Conservation (phyloP, 2,113 vertebrate species). For the Anolis carolinensis region DNA sequence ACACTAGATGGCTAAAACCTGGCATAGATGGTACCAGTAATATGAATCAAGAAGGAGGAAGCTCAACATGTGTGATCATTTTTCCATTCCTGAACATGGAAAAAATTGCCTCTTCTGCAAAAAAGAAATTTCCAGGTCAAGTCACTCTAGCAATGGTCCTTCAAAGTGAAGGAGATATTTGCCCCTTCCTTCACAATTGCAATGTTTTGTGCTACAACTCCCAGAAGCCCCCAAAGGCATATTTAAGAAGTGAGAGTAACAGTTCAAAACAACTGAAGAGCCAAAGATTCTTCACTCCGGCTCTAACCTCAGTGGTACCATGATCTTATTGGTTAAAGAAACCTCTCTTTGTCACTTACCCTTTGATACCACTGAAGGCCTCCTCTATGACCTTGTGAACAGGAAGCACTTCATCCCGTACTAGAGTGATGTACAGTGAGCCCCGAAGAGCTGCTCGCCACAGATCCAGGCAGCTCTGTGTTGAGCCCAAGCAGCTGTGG, state of each 20-base stretch:
- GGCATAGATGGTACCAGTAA: not conserved
- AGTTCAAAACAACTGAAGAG: not conserved
- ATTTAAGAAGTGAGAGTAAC: not conserved
- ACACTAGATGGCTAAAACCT: not conserved
- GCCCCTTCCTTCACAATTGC: not conserved
- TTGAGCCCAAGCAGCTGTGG: slow-evolving; percentile 82
- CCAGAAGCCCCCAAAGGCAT: not conserved
- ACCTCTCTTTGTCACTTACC: slow-evolving; percentile 72
- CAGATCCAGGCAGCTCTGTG: slow-evolving; percentile 81
- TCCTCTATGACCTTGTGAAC: slow-evolving; percentile 91
- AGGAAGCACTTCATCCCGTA: slow-evolving; percentile 86
- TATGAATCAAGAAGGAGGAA: not conserved
- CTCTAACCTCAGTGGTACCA: not conserved
- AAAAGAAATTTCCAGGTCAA: not conserved
- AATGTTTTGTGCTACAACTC: not conserved
- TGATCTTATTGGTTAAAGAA: no score
- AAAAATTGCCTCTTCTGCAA: not conserved
- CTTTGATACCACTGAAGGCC: slow-evolving; percentile 83
- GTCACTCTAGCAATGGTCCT: not conserved
- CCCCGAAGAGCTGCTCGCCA: slow-evolving; percentile 89
- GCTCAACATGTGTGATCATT: not conserved
- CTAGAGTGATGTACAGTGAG: slow-evolving; percentile 83
- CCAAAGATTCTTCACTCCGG: not conserved
- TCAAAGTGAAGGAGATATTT: not conserved
- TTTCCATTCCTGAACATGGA: not conserved